These are phyloP conservation scores for Australoheros scitulus DNA, from an alignment of 2,113 vertebrate genomes.

Conservation along the genomic window DNA sequence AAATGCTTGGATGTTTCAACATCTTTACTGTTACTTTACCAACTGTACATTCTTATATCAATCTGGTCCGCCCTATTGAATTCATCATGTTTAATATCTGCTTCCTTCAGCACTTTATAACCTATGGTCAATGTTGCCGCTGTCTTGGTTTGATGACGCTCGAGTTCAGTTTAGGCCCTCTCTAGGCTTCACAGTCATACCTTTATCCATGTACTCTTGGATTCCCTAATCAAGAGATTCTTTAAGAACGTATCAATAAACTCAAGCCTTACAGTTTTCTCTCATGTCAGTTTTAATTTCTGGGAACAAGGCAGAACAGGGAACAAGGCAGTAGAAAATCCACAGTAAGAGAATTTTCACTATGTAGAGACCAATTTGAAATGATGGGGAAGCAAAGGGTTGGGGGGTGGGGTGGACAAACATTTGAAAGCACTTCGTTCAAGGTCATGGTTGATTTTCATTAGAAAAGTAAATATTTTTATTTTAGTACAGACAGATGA, in stretches of 20 bases:
- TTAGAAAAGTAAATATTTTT: slow-evolving; percentile 11
- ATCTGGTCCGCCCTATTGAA: neutral
- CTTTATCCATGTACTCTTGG: neutral
- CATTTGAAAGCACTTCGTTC: neutral
- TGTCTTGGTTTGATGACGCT: neutral
- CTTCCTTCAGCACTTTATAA: neutral
- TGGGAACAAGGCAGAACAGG: neutral
- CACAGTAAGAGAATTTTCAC: neutral
- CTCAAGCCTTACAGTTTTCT: neutral
- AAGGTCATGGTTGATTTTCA: neutral
- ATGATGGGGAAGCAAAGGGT: neutral
- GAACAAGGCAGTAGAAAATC: slow-evolving; percentile 4
- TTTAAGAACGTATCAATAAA: neutral
- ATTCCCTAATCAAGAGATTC: neutral
- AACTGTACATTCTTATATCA: neutral
- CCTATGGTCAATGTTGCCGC: neutral
- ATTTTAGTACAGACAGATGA: slow-evolving; percentile 9
- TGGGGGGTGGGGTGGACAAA: neutral
- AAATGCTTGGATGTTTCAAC: neutral
- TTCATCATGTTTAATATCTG: neutral
- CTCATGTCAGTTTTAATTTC: slow-evolving; percentile 12
- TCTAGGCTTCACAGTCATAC: neutral
- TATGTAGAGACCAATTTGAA: neutral
- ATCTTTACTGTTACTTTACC: neutral
- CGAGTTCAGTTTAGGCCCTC: neutral